A percentile compares a stretch with the other conserved stretches of the same genome.
Evolutionary conservation across 1,140 invertebrate genomes (phyloP).

Genomic region (Latrodectus geometricus): DNA sequence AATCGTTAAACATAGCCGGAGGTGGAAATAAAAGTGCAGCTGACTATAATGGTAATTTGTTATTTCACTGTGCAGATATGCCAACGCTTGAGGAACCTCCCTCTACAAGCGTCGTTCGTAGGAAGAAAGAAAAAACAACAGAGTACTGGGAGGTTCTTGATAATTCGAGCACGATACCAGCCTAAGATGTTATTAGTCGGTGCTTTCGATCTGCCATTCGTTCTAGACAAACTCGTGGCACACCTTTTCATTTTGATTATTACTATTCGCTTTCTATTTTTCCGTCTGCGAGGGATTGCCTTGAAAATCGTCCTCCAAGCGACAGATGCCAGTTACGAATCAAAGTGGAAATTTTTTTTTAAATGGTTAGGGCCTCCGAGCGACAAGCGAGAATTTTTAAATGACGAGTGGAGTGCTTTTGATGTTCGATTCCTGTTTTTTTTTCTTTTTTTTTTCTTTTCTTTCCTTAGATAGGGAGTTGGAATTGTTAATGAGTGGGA

Average conservation of each 20-base stretch:
- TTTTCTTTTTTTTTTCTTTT: neutral
- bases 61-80: conserved; percentile 20
- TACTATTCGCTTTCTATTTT: neutral
- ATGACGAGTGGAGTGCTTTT: conserved; percentile 47
- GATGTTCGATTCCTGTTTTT: conserved; percentile 19
- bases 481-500: conserved; percentile 41
- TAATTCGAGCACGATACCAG: conserved; percentile 33
- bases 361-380: conserved; percentile 31
- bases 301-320: neutral
- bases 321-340: conserved; percentile 28
- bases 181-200: conserved; percentile 47
- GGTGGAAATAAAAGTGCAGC: conserved; percentile 26
- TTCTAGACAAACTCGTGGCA: conserved; percentile 3
- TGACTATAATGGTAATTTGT: conserved; percentile 44
- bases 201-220: conserved; percentile 4
- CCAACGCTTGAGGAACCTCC: conserved; percentile 25
- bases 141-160: conserved; percentile 30
- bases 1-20: conserved; percentile 43
- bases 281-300: neutral
- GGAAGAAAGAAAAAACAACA: neutral
- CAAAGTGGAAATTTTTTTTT: conserved; percentile 13
- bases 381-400: conserved; percentile 20
- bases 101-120: conserved; percentile 4
- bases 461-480: neutral
- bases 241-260: conserved; percentile 34